These are phyloP conservation scores for Chaetops frenatus DNA, from an alignment of 2,113 vertebrate species.

Conservation along the genomic window DNA sequence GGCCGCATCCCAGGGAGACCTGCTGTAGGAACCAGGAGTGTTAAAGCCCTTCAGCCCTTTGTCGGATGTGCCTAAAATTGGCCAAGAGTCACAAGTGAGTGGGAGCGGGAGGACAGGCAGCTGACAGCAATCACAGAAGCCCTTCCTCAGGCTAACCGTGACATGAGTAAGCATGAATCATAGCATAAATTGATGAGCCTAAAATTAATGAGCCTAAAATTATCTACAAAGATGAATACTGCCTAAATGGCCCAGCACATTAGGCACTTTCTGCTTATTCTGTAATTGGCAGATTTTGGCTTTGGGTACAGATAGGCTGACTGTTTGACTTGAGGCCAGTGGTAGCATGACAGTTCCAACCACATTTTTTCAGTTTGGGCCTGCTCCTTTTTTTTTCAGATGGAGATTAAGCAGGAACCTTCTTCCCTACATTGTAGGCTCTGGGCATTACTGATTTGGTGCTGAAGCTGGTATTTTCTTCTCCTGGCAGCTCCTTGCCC, in stretches of 20 bases:
- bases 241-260: background rate
- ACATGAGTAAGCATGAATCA: conserved; percentile 51
- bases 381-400: background rate
- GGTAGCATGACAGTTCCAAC: background rate
- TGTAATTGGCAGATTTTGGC: background rate
- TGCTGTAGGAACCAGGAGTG: background rate
- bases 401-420: background rate
- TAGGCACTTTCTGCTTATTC: background rate
- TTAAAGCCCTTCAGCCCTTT: background rate
- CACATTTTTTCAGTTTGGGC: background rate
- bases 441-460: background rate
- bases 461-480: background rate
- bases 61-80: background rate
- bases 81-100: background rate
- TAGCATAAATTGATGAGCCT: conserved; percentile 5
- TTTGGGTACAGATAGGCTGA: background rate
- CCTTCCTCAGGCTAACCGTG: conserved; percentile 10
- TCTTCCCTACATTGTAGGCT: background rate
- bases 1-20: background rate
- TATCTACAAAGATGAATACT: background rate
- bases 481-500: background rate
- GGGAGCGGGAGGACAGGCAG: background rate
- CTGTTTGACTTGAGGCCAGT: background rate
- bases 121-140: conserved; percentile 27
- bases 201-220: conserved; percentile 47